Percentiles rank a stretch among this genome's conserved stretches.
Evolutionary conservation across 2,797 vertebrate species (phyloP).

Genomic region (Avahi laniger): DNA sequence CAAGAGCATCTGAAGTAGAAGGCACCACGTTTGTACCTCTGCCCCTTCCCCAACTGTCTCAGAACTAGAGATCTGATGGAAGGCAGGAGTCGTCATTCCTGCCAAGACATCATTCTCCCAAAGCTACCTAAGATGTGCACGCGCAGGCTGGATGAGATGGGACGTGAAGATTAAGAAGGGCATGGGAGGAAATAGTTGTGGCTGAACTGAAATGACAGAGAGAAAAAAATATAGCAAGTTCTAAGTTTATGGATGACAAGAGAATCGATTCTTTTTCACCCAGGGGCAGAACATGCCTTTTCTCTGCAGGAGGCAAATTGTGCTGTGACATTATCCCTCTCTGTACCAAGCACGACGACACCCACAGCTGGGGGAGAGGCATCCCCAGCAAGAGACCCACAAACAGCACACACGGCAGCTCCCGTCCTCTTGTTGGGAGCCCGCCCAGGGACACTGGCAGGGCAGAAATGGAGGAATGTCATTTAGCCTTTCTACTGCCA

Average conservation of each 20-base stretch:
- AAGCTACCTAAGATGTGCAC: not conserved
- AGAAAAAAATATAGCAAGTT: constrained; percentile 9
- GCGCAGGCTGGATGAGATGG: not conserved
- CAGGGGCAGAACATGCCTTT: constrained; percentile 54
- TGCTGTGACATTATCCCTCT: constrained; percentile 65
- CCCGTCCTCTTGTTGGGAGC: not conserved
- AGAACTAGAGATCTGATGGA: not conserved
- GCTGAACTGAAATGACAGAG: constrained; percentile 44
- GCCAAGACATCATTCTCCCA: not conserved
- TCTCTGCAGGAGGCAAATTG: constrained; percentile 66
- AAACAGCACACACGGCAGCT: not conserved
- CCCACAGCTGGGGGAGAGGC: constrained; percentile 42
- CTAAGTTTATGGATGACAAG: constrained; percentile 64
- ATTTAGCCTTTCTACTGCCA: not conserved
- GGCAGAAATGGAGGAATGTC: accelerated
- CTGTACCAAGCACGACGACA: not conserved
- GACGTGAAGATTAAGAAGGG: not conserved
- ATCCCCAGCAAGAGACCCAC: constrained; percentile 11
- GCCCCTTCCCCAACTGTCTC: not conserved
- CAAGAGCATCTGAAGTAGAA: not conserved
- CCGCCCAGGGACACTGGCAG: not conserved
- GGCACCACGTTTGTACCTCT: not conserved
- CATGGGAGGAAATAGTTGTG: not conserved
- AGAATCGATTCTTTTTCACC: constrained; percentile 72
- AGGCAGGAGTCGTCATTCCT: not conserved